A percentile compares a stretch with the other conserved stretches of the same genome.
These are phyloP conservation scores for Caenorhabditis remanei DNA, from an alignment of 1,140 invertebrate genomes.

Conservation along the genomic window DNA sequence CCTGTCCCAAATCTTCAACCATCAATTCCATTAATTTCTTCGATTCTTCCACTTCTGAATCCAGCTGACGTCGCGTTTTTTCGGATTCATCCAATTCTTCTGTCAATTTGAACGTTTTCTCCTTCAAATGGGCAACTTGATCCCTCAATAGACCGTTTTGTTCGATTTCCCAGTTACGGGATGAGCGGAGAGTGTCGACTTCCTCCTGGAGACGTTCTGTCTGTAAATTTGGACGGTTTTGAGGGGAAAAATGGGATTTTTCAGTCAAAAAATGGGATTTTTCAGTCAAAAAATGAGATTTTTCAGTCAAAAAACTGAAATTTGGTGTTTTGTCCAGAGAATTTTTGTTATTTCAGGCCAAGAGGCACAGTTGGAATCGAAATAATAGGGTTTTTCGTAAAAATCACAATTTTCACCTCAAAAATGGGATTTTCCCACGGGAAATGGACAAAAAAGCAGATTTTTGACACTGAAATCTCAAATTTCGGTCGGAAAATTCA, in stretches of 20 bases:
- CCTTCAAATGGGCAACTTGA: conserved; percentile 70
- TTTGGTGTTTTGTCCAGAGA: neutral
- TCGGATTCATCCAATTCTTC: conserved; percentile 71
- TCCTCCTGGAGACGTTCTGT: conserved; percentile 67
- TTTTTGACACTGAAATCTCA: too few species aligned
- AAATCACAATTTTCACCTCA: too few species aligned
- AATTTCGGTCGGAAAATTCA: too few species aligned
- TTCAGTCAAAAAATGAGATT: too few species aligned
- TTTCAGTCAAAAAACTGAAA: too few species aligned
- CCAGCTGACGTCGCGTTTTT: conserved; percentile 65
- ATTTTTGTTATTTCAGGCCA: too few species aligned
- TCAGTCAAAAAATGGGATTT: too few species aligned
- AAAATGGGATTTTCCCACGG: too few species aligned
- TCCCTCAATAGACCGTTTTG: conserved; percentile 73
- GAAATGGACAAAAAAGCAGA: too few species aligned
- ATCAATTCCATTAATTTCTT: conserved; percentile 63
- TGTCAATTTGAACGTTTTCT: conserved; percentile 70
- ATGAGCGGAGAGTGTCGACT: conserved; percentile 71
- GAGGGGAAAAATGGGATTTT: too few species aligned
- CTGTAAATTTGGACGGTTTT: conserved; percentile 53
- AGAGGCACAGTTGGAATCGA: too few species aligned
- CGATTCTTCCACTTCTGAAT: conserved; percentile 64
- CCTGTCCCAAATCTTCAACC: conserved; percentile 69
- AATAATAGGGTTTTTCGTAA: too few species aligned
- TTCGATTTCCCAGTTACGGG: conserved; percentile 72